Conservation (phyloP, 2,797 vertebrate genomes). For the Tapirus indicus region DNA sequence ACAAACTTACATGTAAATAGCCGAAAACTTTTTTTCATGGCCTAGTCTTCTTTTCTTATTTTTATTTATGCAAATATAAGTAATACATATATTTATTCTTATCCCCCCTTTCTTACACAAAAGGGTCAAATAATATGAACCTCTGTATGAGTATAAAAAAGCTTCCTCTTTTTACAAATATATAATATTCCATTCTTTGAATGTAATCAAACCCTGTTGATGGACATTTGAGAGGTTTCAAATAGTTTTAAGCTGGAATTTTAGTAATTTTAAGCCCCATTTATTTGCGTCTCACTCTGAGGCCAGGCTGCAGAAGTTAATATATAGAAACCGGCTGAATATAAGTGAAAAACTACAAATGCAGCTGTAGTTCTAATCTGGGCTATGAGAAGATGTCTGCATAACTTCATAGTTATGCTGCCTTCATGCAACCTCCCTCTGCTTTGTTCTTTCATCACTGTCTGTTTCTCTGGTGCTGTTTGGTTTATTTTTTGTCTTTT, state of each 20-base stretch:
- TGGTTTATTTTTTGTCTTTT: slow-evolving; percentile 18
- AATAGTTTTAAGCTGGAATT: slow-evolving; percentile 34
- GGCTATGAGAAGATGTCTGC: neutral
- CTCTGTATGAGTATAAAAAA: neutral
- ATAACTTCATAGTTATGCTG: neutral
- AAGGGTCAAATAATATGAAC: neutral
- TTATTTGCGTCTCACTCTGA: slow-evolving; percentile 48
- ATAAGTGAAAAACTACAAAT: neutral
- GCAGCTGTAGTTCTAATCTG: slow-evolving; percentile 19
- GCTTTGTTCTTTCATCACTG: neutral
- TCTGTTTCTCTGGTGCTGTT: neutral
- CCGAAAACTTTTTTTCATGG: neutral
- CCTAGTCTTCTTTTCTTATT: slow-evolving; percentile 17
- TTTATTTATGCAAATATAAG: slow-evolving; percentile 29
- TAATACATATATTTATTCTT: slow-evolving; percentile 31
- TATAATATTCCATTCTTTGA: slow-evolving; percentile 18
- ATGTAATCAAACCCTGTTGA: neutral
- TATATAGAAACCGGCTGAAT: slow-evolving; percentile 20
- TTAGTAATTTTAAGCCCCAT: neutral
- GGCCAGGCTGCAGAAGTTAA: neutral
- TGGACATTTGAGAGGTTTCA: slow-evolving; percentile 1
- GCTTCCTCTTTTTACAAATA: neutral
- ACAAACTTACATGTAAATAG: slow-evolving; percentile 40
- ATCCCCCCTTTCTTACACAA: neutral
- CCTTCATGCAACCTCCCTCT: neutral